Conservation (phyloP, 2,797 vertebrate genomes). For the Parambassis ranga region DNA sequence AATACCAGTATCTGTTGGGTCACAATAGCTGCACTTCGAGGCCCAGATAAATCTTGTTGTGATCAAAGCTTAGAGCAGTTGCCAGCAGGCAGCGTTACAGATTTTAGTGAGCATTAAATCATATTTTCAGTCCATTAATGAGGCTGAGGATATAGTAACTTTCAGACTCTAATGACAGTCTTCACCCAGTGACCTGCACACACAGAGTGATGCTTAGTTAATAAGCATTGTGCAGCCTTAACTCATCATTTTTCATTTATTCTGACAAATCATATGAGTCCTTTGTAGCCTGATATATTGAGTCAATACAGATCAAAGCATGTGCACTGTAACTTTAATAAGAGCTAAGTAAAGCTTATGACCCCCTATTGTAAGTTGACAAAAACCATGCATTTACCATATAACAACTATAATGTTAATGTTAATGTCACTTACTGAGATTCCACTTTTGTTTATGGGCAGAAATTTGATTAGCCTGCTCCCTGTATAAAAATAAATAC, state of each 20-base stretch:
- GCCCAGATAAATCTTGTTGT: slow-evolving; percentile 57
- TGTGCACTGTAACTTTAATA: slow-evolving; percentile 10
- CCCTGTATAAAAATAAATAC: slow-evolving; percentile 37
- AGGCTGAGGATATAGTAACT: slow-evolving; percentile 38
- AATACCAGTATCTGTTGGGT: slow-evolving; percentile 37
- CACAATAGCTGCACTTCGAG: slow-evolving; percentile 50
- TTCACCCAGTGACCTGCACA: slow-evolving; percentile 54
- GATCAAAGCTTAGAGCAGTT: slow-evolving; percentile 67
- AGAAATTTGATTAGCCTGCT: slow-evolving; percentile 33
- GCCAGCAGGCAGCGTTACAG: slow-evolving; percentile 41
- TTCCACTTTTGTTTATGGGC: slow-evolving; percentile 24
- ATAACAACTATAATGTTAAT: too few species aligned
- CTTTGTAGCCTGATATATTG: slow-evolving; percentile 30
- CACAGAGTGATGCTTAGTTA: slow-evolving; percentile 40
- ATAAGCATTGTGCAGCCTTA: slow-evolving; percentile 19
- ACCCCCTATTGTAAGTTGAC: background rate
- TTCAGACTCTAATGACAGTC: slow-evolving; percentile 52
- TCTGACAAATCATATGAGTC: slow-evolving; percentile 23
- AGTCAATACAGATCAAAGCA: slow-evolving; percentile 39
- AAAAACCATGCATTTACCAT: too few species aligned
- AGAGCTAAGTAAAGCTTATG: slow-evolving; percentile 11
- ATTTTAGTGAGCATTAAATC: slow-evolving; percentile 72
- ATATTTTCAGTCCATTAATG: slow-evolving; percentile 62
- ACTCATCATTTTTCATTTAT: slow-evolving; percentile 32
- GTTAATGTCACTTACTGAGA: background rate